Evolutionary conservation across 2,113 vertebrate species (phyloP).

Genomic region (Dasyornis broadbenti): DNA sequence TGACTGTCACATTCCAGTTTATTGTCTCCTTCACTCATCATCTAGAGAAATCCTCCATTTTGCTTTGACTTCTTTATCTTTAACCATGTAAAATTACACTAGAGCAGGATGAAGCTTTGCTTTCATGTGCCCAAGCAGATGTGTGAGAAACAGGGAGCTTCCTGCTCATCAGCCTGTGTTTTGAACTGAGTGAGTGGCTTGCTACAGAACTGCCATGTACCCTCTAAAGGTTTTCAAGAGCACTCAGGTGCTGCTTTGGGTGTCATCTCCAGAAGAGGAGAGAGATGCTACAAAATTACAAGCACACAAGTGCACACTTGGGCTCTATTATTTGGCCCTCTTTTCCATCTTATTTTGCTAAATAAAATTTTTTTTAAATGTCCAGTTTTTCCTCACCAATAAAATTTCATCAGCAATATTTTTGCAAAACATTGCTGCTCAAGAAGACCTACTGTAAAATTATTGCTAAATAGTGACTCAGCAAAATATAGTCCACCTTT

Average conservation of each 20-base stretch:
- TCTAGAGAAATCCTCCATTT: background rate
- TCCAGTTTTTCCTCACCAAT: background rate
- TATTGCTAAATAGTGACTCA: background rate
- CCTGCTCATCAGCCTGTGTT: background rate
- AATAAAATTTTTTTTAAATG: background rate
- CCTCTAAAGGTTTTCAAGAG: background rate
- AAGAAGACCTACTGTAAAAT: background rate
- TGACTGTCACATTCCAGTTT: background rate
- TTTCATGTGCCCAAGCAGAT: background rate
- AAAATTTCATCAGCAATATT: background rate
- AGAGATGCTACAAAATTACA: background rate
- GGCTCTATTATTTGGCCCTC: background rate
- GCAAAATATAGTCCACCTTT: background rate
- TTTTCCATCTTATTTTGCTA: background rate
- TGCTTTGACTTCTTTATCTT: background rate
- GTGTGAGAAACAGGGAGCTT: background rate
- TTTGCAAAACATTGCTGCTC: background rate
- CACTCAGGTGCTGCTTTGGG: rapidly evolving
- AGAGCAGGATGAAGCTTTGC: background rate
- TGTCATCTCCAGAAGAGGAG: background rate
- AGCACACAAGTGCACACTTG: background rate
- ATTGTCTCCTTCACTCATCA: background rate
- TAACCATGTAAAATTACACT: background rate
- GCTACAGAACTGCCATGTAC: rapidly evolving
- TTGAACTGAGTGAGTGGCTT: background rate